Base-by-base conservation (phyloP, 1,140 invertebrate species). In the Heliconius nattereri region DNA sequence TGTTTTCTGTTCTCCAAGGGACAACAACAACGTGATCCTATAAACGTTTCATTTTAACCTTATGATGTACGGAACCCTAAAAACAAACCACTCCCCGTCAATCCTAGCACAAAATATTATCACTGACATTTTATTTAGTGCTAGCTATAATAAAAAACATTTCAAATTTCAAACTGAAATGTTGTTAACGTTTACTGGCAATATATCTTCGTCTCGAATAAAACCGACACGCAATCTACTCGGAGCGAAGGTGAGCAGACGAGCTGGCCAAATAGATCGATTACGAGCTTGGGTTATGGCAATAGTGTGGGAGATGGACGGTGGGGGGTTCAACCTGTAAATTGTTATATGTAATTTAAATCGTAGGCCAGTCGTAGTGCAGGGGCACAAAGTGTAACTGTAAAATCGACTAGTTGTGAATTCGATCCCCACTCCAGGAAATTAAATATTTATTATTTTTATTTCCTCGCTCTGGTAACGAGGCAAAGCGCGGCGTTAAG, bases 151-250 rank as follows among this genome's bases (percentile, higher is more conserved):
- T 29, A 66, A 66, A 66, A 66, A 29, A 13, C 60, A 66, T 66
- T 26, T 66, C 11, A 66, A 66, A 66, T 66, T 66, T 66, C 11
- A 66, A 66, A 29, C 60, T 29, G 60, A 66, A 66, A 26, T 26
- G 60, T 29, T 66, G 23, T 66, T 66, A 66, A 23, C 26, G 60
- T 66, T 66, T 66, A 66, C 60, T 66, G 70, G 75, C 45, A 76
- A 76, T 76, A 71, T 70, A 76, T 76, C 49, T 60, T 35, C 60
- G 19, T 23, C 60, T 49, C 75, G 75, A 76, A 76, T 66, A 76
- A 70, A 76, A 66, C 75, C 75, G 37, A 76, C 75, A 76, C 8
- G 8, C 70, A 45, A 70, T 37, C 37, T 72, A 70, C 60, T 60
- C 66, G 60, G 19, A 70, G 40, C 75, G 54, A 45, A 76, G 60